Conservation (phyloP, 1,140 invertebrate species). For the Neodiprion virginianus region DNA sequence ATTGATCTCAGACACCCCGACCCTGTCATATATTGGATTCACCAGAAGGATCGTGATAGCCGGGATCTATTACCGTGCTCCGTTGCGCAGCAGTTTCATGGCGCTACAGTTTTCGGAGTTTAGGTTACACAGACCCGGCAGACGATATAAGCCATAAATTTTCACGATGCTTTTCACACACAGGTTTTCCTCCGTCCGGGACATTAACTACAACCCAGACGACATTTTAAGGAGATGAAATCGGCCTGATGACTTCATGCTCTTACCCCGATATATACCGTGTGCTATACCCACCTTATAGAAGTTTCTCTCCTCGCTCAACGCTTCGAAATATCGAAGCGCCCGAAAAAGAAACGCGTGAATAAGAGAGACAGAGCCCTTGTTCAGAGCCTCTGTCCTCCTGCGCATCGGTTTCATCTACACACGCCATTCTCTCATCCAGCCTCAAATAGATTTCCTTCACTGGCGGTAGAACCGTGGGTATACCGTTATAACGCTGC, state of each 20-base stretch:
- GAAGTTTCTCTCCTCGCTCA: neutral
- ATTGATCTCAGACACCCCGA: too few species aligned
- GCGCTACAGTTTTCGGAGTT: too few species aligned
- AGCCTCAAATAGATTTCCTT: neutral
- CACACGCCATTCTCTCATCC: neutral
- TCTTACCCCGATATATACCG: neutral
- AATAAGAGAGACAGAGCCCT: too few species aligned
- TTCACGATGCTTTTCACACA: constrained; percentile 1
- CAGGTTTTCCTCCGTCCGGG: neutral
- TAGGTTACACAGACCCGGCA: too few species aligned
- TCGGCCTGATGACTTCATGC: neutral
- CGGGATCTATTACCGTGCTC: too few species aligned
- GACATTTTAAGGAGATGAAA: neutral
- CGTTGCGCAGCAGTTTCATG: too few species aligned
- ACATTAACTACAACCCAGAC: neutral
- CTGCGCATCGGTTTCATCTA: too few species aligned
- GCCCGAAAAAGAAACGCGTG: too few species aligned
- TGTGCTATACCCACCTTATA: neutral
- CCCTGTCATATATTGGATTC: too few species aligned
- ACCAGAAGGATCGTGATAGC: too few species aligned
- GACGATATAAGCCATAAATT: neutral
- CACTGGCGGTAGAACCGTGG: neutral
- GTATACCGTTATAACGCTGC: too few species aligned
- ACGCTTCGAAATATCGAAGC: neutral
- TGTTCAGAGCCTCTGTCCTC: too few species aligned